These are phyloP conservation scores for Camptogramma bilineatum DNA, from an alignment of 2,888 invertebrate genomes.

Conservation along the genomic window DNA sequence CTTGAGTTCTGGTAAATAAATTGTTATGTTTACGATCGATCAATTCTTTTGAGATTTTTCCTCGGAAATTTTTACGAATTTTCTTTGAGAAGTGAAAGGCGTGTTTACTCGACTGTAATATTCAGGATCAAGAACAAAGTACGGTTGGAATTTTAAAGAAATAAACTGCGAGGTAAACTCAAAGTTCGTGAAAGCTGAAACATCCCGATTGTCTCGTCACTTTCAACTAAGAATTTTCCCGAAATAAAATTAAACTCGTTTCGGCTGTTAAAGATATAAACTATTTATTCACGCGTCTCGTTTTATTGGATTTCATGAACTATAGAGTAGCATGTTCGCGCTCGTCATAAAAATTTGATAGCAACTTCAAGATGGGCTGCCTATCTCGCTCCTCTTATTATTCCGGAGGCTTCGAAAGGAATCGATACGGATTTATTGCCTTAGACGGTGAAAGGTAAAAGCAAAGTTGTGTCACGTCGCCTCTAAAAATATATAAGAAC, in stretches of 20 bases:
- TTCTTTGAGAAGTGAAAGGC: conserved; percentile 21
- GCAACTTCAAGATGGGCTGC: conserved; percentile 43
- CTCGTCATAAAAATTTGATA: conserved; percentile 53
- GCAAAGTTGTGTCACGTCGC: conserved; percentile 48
- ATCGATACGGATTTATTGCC: conserved; percentile 51
- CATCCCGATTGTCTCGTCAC: neutral
- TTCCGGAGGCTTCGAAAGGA: conserved; percentile 41
- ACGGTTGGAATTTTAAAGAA: neutral
- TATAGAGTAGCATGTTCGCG: conserved; percentile 40
- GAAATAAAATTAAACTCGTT: conserved; percentile 32
- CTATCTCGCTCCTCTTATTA: conserved; percentile 49
- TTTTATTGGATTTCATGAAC: conserved; percentile 55
- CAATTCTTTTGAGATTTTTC: conserved; percentile 23
- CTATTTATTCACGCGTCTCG: conserved; percentile 38
- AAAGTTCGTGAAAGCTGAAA: neutral
- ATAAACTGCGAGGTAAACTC: neutral
- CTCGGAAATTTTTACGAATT: conserved; percentile 16
- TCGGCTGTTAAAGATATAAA: conserved; percentile 31
- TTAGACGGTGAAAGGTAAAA: conserved; percentile 44
- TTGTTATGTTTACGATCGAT: conserved; percentile 28
- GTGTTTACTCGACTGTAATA: conserved; percentile 19
- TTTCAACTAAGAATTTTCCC: conserved; percentile 4
- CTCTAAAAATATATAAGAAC: conserved; percentile 42
- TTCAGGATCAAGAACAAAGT: conserved; percentile 15
- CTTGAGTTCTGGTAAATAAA: conserved; percentile 35